A percentile compares a stretch with the other conserved stretches of the same genome.
Evolutionary conservation across 2,888 invertebrate genomes (phyloP).

Genomic region (Lumbricus terrestris): DNA sequence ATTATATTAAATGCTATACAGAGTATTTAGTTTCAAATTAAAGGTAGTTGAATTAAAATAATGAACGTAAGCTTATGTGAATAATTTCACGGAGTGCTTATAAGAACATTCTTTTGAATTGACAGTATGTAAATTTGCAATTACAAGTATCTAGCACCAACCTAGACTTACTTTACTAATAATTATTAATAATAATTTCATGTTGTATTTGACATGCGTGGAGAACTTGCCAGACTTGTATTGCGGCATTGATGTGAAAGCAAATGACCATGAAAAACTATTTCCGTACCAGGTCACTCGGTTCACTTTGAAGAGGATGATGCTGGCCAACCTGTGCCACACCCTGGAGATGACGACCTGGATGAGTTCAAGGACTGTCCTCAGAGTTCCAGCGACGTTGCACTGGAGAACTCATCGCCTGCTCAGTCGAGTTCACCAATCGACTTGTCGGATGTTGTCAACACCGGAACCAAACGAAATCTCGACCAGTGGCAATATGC

Average conservation of each 20-base stretch:
- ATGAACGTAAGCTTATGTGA: neutral
- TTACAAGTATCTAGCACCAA: neutral
- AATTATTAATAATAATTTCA: neutral
- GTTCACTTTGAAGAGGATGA: conserved; percentile 51
- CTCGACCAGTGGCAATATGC: conserved; percentile 59
- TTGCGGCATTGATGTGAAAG: neutral
- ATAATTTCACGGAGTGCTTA: neutral
- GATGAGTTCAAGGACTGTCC: conserved; percentile 33
- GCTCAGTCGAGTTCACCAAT: conserved; percentile 14
- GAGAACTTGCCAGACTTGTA: neutral
- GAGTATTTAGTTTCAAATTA: too few relatives aligned
- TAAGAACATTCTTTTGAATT: too few relatives aligned
- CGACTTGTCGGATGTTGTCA: conserved; percentile 49
- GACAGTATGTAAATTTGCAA: too few relatives aligned
- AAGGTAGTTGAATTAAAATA: neutral
- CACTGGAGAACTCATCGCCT: neutral
- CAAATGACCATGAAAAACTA: neutral
- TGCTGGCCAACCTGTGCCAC: conserved; percentile 42
- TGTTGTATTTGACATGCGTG: neutral
- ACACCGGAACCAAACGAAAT: conserved; percentile 50
- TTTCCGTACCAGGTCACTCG: conserved; percentile 33
- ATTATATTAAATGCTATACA: too few relatives aligned
- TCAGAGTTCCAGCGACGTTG: conserved; percentile 21
- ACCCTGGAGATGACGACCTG: conserved; percentile 22
- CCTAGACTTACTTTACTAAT: neutral